Conservation (phyloP, 2,113 vertebrate genomes). For the Piaya cayana region DNA sequence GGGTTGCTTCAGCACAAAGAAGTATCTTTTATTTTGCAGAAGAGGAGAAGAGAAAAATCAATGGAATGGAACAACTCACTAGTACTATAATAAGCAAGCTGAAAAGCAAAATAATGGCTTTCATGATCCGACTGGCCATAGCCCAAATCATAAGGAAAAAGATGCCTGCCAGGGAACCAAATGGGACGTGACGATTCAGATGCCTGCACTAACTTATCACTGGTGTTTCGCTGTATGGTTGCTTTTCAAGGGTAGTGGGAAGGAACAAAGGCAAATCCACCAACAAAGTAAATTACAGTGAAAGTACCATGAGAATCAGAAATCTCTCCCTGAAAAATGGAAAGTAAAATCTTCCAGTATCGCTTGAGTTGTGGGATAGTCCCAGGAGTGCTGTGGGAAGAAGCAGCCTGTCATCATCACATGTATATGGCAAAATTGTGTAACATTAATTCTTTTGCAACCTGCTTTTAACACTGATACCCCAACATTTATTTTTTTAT, state of each 20-base stretch:
- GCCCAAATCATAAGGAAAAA: background rate
- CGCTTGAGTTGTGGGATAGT: fast-evolving
- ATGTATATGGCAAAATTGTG: background rate
- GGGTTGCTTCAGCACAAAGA: background rate
- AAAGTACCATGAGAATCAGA: background rate
- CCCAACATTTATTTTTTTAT: background rate
- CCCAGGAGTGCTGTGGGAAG: background rate
- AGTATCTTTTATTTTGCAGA: background rate
- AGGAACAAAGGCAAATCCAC: background rate
- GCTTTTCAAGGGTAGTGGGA: background rate
- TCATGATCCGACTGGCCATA: background rate
- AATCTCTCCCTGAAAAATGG: background rate
- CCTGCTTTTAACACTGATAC: background rate
- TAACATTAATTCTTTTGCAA: background rate
- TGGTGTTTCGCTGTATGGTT: background rate
- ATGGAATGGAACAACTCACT: fast-evolving
- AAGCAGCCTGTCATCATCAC: background rate
- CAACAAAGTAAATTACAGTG: background rate
- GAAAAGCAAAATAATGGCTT: background rate
- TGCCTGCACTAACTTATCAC: background rate
- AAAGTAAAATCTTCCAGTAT: background rate
- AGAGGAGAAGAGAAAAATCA: background rate
- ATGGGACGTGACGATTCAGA: background rate
- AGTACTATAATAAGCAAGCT: background rate
- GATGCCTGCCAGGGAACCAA: background rate